These are phyloP conservation scores for Holothuria glaberrima DNA, from an alignment of 35 echinoderm and acorn worm species.

Conservation along the genomic window DNA sequence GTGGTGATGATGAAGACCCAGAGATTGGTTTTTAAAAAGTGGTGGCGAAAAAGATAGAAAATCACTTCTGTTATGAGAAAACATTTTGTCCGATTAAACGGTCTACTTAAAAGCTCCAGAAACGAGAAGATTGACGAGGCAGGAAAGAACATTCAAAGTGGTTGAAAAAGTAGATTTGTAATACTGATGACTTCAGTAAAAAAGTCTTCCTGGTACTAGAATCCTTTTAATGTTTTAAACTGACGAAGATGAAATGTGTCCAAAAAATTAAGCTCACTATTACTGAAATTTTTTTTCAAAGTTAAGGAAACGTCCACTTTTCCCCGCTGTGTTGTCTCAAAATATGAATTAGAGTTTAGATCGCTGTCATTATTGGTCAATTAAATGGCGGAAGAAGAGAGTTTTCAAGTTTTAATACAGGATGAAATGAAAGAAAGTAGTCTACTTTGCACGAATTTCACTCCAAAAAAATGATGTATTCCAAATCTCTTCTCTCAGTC, in stretches of 20 bases:
- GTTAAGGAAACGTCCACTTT: too few species aligned
- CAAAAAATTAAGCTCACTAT: too few species aligned
- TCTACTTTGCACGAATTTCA: too few species aligned
- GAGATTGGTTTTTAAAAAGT: conserved; percentile 41
- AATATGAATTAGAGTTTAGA: too few species aligned
- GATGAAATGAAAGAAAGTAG: too few species aligned
- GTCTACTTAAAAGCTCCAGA: background rate
- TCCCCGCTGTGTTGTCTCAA: too few species aligned
- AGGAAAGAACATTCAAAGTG: background rate
- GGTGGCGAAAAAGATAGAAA: conserved; percentile 43
- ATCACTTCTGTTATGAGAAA: conserved; percentile 35
- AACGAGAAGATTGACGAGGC: background rate
- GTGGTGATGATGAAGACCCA: conserved; percentile 43
- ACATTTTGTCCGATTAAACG: background rate
- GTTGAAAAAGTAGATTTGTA: background rate
- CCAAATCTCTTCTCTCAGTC: too few species aligned
- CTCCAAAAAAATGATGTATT: too few species aligned
- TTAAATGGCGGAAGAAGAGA: too few species aligned
- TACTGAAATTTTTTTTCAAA: too few species aligned
- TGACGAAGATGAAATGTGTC: background rate
- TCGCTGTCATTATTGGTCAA: too few species aligned
- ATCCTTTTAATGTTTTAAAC: background rate
- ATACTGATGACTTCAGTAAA: background rate
- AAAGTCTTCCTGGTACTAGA: background rate
- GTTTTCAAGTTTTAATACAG: too few species aligned